phyloP scores from a whole-genome alignment of 2,797 vertebrate species.

The Uromys caudimaculatus region DNA sequence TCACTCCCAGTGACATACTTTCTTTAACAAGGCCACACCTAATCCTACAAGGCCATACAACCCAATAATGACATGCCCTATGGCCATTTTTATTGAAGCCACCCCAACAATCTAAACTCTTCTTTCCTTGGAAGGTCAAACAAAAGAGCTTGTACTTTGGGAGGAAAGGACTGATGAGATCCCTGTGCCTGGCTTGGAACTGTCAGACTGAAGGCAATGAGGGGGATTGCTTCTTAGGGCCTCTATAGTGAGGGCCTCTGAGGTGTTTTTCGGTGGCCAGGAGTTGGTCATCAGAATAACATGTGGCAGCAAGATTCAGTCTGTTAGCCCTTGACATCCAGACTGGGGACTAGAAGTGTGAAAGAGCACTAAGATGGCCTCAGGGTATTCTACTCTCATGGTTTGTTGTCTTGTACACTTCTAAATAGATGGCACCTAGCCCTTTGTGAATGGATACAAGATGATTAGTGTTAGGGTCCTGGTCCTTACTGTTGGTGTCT shows the following conservation, averaged over 20 bases:
- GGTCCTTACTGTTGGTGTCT: constrained; percentile 81
- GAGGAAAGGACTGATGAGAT: neutral
- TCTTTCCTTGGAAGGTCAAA: neutral
- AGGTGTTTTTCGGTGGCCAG: neutral
- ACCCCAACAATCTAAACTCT: neutral
- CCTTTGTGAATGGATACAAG: constrained; percentile 56
- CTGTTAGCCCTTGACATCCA: constrained; percentile 65
- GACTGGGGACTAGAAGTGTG: constrained; percentile 69
- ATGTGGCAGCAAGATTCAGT: neutral
- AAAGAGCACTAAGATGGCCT: constrained; percentile 72
- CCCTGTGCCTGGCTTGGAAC: neutral
- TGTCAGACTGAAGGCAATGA: neutral
- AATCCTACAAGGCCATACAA: neutral
- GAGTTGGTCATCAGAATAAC: neutral
- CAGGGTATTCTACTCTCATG: constrained; percentile 80
- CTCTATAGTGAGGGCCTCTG: neutral
- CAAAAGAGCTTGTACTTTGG: neutral
- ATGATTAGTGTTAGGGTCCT: constrained; percentile 38
- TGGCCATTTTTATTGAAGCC: neutral
- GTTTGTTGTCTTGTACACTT: constrained; percentile 84
- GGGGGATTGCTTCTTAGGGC: neutral
- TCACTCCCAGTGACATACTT: neutral
- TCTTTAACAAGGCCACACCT: neutral
- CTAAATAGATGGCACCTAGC: constrained; percentile 55
- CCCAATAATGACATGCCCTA: neutral